phyloP scores from a whole-genome alignment of 2,797 vertebrate species.

The Poecile montanus region DNA sequence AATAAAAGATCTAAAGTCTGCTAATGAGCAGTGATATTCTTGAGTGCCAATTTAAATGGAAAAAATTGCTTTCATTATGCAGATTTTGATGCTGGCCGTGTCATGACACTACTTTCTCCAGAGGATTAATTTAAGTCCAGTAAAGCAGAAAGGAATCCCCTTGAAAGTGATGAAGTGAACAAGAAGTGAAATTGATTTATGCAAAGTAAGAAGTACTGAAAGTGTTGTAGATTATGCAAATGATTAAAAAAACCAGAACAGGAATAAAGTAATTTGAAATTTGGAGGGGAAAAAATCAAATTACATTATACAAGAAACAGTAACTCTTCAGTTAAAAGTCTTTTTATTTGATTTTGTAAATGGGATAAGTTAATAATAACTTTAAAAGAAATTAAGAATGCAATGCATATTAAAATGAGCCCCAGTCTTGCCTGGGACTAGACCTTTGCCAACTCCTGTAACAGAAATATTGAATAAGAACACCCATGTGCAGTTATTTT shows the following conservation, averaged over 20 bases:
- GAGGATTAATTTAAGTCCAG: slow-evolving; percentile 75
- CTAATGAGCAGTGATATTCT: slow-evolving; percentile 64
- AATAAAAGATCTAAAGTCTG: slow-evolving; percentile 63
- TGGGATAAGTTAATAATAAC: slow-evolving; percentile 18
- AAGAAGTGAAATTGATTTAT: slow-evolving; percentile 75
- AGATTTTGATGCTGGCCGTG: slow-evolving; percentile 49
- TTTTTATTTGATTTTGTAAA: slow-evolving; percentile 13
- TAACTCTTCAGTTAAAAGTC: not conserved
- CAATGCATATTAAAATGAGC: not conserved
- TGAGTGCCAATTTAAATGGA: slow-evolving; percentile 65
- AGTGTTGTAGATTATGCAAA: slow-evolving; percentile 70
- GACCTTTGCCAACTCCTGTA: not conserved
- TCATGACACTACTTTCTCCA: slow-evolving; percentile 59
- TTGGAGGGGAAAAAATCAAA: not conserved
- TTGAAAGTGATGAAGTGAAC: slow-evolving; percentile 68
- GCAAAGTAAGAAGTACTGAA: slow-evolving; percentile 69
- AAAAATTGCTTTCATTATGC: slow-evolving; percentile 65
- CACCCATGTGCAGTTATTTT: not conserved
- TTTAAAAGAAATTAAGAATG: slow-evolving; percentile 4
- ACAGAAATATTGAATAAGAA: slow-evolving; percentile 39
- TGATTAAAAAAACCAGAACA: not conserved
- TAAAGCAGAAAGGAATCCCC: slow-evolving; percentile 59
- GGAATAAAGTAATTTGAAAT: slow-evolving; percentile 31
- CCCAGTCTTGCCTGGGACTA: not conserved
- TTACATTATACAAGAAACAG: not conserved